These are phyloP conservation scores for Stenoptilia bipunctidactyla DNA, from an alignment of 2,888 invertebrate genomes.

Conservation along the genomic window DNA sequence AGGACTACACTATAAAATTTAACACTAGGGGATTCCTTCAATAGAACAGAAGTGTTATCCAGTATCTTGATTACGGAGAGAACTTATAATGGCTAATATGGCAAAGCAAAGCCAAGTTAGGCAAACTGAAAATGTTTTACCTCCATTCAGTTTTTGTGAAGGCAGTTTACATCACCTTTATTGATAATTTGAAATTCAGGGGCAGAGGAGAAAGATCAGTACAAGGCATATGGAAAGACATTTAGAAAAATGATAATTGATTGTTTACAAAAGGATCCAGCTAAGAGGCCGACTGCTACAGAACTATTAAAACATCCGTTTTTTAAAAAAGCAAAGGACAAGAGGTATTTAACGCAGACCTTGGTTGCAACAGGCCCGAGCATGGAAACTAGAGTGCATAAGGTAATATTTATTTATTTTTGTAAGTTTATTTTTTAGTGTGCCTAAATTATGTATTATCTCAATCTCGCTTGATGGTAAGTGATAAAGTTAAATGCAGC, in stretches of 20 bases:
- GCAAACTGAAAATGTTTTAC: background rate
- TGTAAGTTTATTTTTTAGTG: too few species aligned
- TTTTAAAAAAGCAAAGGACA: constrained; percentile 97
- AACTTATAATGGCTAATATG: too few species aligned
- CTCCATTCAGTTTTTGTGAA: too few species aligned
- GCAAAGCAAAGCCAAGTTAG: too few species aligned
- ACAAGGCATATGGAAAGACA: constrained; percentile 96
- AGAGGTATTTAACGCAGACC: constrained; percentile 88
- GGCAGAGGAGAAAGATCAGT: constrained; percentile 97
- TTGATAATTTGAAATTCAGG: constrained; percentile 35
- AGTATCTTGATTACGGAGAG: too few species aligned
- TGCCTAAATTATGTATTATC: too few species aligned
- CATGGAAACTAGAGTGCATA: constrained; percentile 91
- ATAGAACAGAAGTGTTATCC: too few species aligned
- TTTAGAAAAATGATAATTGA: constrained; percentile 97
- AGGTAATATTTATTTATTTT: constrained; percentile 76
- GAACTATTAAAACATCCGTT: constrained; percentile 97
- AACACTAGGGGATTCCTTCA: too few species aligned
- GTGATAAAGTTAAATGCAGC: too few species aligned
- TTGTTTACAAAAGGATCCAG: constrained; percentile 95
- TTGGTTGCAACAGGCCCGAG: constrained; percentile 89
- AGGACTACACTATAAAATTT: too few species aligned
- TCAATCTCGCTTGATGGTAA: too few species aligned
- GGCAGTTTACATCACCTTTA: too few species aligned
- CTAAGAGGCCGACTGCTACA: constrained; percentile 94